Evolutionary conservation across 1,140 invertebrate genomes (phyloP), one percentile per base, ranked within the genome.

Genomic region (Dryas iulia): DNA sequence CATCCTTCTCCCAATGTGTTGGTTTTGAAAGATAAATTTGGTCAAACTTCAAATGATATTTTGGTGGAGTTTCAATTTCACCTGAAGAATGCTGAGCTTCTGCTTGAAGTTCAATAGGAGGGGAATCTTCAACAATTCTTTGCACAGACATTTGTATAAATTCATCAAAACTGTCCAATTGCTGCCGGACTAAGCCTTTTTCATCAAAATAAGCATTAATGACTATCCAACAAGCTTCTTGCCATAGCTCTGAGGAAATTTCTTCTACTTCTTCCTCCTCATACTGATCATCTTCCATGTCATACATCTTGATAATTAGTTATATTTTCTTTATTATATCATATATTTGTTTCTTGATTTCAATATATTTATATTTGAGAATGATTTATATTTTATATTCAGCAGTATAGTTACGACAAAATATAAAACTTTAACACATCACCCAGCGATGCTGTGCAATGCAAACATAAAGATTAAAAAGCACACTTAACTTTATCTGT

Each of bases 121-220:
- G 98, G 0, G 98, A 98, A 90, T 99, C 98, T 93, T 99, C 98
- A 1, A 99, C 98, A 88, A 99, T 99, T 74, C 98, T 94, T 84
- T 99, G 98, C 21, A 99, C 98, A 10, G 98, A 99, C 98, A 99
- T 99, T 78, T 99, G 98, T 89, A 99, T 99, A 85, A 99, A 99
- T 93, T 99, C 98, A 94, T 99, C 99, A 92, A 99, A 99, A 77
- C 98, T 99, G 83, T 99, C 99, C 70, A 99, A 92, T 84, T 99
- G 98, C 85, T 99, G 98, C 58, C 98, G 94, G n/a, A 99, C 98
- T 52, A 99, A 93, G 90, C 97, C 98, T 93, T 99, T 99, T 87
- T 99, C 98, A 89, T 99, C 98, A 92, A 99, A 99, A 92, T 99
- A 99, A 2, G 98, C 97, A 83, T 98, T 98, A 79, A 99, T 99